Evolutionary conservation across 2,113 vertebrate genomes (phyloP), one percentile per base, ranked within the genome.

Genomic region (Nycticorax nycticorax): DNA sequence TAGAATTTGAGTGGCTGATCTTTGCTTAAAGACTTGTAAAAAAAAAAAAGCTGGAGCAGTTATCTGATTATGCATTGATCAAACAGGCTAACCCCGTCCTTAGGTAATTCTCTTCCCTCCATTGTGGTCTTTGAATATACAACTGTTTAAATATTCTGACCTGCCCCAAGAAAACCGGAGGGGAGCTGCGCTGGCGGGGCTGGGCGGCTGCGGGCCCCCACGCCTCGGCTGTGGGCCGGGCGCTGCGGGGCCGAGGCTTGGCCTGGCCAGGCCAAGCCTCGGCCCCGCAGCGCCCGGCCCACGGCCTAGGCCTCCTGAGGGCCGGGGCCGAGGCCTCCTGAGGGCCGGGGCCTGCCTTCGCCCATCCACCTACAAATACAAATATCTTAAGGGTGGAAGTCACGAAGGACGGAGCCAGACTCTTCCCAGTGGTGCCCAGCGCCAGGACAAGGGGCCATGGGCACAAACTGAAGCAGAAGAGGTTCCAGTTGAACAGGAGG

Each of bases 1-100:
- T 99, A 97, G 98, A 98, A 99, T 98, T 98, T 98, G 98, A 98
- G 98, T 97, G 98, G 98, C 98, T 98, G 98, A 98, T 98, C 98
- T 97, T 97, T 98, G 95, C 96, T 98, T 97, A 98, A 97, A 98
- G 98, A 98, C 96, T 97, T 94, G 97, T 95, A 56, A 97, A 97
- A 41, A 41, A 41, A 41, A 41, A 41, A 97, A 98, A 97, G 96
- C 93, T 83, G 92, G 87, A 97, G 98, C 97, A 94, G 98, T 98
- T 98, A 98, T 98, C 98, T 99, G 98, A 98, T 98, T 98, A 97
- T 98, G 97, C 98, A 98, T 98, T 98, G 98, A 99, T 99, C 98
- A 90, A 93, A 97, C 63, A 88, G 93, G 96, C 97, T 93, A 94
- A 96, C 98, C 96, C 97, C 95, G 94, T 97, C 98, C 96, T 96